Evolutionary conservation across 2,113 vertebrate species (phyloP), one percentile per base, ranked within the genome.

Genomic region (Leptosomus discolor): DNA sequence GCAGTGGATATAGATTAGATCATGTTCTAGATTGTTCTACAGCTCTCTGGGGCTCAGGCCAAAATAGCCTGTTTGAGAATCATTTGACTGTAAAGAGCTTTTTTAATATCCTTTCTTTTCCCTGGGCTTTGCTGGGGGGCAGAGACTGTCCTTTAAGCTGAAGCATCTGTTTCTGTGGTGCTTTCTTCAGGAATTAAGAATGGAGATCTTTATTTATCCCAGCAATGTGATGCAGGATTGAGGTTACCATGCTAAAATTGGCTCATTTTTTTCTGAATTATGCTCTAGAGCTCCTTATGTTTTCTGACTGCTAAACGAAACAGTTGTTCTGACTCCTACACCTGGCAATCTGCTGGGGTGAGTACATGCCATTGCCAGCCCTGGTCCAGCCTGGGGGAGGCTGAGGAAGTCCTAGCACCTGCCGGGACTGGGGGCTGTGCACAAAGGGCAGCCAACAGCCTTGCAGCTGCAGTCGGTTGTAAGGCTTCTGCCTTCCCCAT

Each of bases 361-460:
- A 29, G 3, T 45, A 15, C 2, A 1, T 64, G 36, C 6, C 27
- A 26, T 30, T 90, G 39, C 14, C 2, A 0, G 3, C 14, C 20
- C 26, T 36, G 4, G 3, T 63, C 27, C 65, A 63, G 3, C 6
- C 16, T 21, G 2, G 3, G 15, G 45, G 5, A 32, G 9, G 6
- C 22, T 86, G 39, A 68, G 53, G 17, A 71, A 57, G 19, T 75
- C 5, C 32, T 32, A 70, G 23, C 21, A 30, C 5, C 8, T 30
- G 4, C 23, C 1, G 4, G 16, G 12, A 5, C n/a, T 3, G 1
- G 9, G 8, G 13, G 3, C 18, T 0, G 0, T 2, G 8, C 53
- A 57, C 3, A 6, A 37, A 54, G 1, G 29, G 9, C 74, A 82
- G 14, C 15, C 16, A 26, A 11, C 32, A 37, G 19, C 10, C 24